These are phyloP conservation scores for Cistogaster globosa DNA, from an alignment of 2,888 invertebrate genomes.

Conservation along the genomic window DNA sequence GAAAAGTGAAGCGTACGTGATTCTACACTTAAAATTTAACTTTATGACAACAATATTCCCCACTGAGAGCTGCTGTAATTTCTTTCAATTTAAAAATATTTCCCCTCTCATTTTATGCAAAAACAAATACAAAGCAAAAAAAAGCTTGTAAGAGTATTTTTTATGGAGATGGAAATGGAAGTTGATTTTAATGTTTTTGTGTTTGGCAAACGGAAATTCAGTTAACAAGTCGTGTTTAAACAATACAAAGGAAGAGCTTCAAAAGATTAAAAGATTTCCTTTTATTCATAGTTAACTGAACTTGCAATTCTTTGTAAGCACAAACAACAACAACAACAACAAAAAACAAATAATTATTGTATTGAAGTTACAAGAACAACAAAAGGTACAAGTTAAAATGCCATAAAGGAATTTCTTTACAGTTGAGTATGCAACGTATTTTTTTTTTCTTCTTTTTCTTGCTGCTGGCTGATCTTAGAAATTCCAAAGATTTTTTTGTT, in stretches of 20 bases:
- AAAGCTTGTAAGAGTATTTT: constrained; percentile 31
- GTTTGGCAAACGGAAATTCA: constrained; percentile 65
- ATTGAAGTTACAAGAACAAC: constrained; percentile 30
- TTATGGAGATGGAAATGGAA: constrained; percentile 1
- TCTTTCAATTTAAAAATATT: not conserved
- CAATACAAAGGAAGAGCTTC: constrained; percentile 71
- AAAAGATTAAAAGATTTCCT: constrained; percentile 65
- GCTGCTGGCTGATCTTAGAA: constrained; percentile 54
- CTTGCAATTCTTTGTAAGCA: constrained; percentile 43
- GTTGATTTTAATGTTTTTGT: constrained; percentile 20
- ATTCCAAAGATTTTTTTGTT: constrained; percentile 64
- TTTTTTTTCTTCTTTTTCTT: not conserved
- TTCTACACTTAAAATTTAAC: constrained; percentile 67
- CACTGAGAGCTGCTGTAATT: not conserved
- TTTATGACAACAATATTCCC: constrained; percentile 52
- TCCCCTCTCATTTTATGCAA: not conserved
- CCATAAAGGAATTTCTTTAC: constrained; percentile 54
- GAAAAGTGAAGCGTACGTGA: constrained; percentile 67
- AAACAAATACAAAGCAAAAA: not conserved
- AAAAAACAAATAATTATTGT: not conserved
- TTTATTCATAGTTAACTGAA: constrained; percentile 51
- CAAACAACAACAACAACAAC: constrained; percentile 18
- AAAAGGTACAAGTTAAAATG: constrained; percentile 30
- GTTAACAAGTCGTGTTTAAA: constrained; percentile 71
- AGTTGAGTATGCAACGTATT: constrained; percentile 54